A percentile compares a stretch with the other conserved stretches of the same genome.
Evolutionary conservation across 2,113 vertebrate genomes (phyloP).

Genomic region (Urocynchramus pylzowi): DNA sequence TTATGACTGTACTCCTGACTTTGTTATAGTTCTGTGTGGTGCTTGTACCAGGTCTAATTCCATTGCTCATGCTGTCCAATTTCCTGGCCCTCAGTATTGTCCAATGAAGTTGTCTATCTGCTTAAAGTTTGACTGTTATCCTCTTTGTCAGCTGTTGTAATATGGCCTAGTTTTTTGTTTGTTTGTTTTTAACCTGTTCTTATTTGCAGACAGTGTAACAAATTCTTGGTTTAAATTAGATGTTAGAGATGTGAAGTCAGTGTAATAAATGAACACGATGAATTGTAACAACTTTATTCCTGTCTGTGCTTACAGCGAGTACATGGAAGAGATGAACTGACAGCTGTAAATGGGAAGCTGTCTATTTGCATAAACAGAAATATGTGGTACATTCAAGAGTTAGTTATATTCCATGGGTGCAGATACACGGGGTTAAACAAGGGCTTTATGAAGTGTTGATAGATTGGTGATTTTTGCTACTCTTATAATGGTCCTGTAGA

Average conservation of each 20-base stretch:
- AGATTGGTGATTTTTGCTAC: neutral
- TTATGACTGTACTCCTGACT: neutral
- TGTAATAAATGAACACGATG: neutral
- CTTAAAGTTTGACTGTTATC: neutral
- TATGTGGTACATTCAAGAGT: neutral
- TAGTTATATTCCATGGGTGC: neutral
- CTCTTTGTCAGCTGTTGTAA: neutral
- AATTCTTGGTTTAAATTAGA: neutral
- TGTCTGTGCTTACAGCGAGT: neutral
- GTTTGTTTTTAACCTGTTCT: neutral
- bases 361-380: neutral
- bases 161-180: neutral
- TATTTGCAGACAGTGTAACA: neutral
- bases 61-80: neutral
- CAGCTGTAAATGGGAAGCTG: neutral
- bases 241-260: rapidly evolving
- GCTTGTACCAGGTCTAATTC: neutral
- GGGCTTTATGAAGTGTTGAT: neutral
- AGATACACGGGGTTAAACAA: neutral
- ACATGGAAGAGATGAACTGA: neutral
- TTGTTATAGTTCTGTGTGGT: neutral
- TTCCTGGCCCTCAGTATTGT: neutral
- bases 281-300: neutral
- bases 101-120: neutral
- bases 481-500: neutral